These are phyloP conservation scores for Drosophila paulistorum DNA, from an alignment of 1,140 invertebrate species.

Conservation along the genomic window DNA sequence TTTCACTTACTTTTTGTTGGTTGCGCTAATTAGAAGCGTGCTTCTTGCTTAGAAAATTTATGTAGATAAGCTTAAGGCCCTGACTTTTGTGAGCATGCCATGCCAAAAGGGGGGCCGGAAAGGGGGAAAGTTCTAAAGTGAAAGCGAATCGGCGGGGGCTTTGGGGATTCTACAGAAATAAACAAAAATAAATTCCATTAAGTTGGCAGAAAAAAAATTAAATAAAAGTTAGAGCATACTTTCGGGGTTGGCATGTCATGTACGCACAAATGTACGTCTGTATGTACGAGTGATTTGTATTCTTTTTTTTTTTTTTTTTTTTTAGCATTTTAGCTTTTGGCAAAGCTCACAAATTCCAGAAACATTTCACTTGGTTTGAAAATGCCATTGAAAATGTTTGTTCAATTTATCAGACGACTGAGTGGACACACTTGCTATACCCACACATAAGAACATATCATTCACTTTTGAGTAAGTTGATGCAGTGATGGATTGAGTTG, in stretches of 20 bases:
- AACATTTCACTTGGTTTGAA: not conserved
- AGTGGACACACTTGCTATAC: too few relatives aligned
- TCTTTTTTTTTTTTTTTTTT: not conserved
- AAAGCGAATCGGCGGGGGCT: not conserved
- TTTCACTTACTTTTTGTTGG: constrained; percentile 53
- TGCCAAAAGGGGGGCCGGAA: not conserved
- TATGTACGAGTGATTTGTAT: too few relatives aligned
- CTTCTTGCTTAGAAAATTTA: constrained; percentile 56
- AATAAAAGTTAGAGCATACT: constrained; percentile 31
- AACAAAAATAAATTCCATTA: constrained; percentile 16
- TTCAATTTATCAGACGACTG: not conserved
- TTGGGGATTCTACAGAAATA: constrained; percentile 11
- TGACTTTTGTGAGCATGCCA: constrained; percentile 11
- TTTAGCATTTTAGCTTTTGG: not conserved
- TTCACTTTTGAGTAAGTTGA: too few relatives aligned
- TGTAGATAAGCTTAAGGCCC: constrained; percentile 55
- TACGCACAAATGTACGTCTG: not conserved
- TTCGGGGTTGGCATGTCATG: constrained; percentile 14
- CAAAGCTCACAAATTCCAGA: constrained; percentile 6
- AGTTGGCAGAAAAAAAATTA: not conserved
- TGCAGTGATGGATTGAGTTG: too few relatives aligned
- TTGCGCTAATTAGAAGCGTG: constrained; percentile 71
- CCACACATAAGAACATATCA: too few relatives aligned
- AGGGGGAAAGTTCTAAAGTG: not conserved
- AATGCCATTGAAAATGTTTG: constrained; percentile 8